Conservation (phyloP, 1,140 invertebrate genomes). For the Bombyx mandarina region DNA sequence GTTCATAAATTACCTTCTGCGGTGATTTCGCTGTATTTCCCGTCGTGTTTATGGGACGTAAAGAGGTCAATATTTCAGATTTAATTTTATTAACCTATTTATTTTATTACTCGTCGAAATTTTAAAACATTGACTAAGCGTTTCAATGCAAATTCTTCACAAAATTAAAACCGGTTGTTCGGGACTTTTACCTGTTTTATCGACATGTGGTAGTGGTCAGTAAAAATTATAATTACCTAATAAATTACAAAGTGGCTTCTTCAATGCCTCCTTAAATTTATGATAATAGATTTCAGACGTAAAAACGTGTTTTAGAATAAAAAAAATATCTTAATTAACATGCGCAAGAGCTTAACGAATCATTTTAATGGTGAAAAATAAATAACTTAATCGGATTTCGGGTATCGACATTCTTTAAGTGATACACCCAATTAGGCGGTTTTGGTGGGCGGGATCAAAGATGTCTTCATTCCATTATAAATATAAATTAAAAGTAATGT, state of each 20-base stretch:
- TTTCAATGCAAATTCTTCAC: too few species aligned
- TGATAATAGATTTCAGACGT: too few species aligned
- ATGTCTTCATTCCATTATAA: constrained; percentile 55
- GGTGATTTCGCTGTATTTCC: constrained; percentile 11
- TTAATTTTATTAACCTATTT: constrained; percentile 1
- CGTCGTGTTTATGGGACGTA: constrained; percentile 2
- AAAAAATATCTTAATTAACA: constrained; percentile 16
- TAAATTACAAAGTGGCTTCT: too few species aligned
- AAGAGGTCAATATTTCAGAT: neutral
- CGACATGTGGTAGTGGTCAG: too few species aligned
- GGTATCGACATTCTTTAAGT: constrained; percentile 25
- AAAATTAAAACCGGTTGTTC: too few species aligned
- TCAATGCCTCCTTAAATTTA: too few species aligned
- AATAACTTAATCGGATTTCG: constrained; percentile 38
- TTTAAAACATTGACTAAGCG: too few species aligned
- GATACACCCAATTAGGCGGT: constrained; percentile 33
- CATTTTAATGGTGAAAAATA: constrained; percentile 26
- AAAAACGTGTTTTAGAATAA: too few species aligned
- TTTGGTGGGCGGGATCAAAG: constrained; percentile 33
- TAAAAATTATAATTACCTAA: neutral
- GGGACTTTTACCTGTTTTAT: too few species aligned
- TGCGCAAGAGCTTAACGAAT: constrained; percentile 12
- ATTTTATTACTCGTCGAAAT: neutral
- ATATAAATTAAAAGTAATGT: constrained; percentile 59
- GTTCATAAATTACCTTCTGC: constrained; percentile 15